phyloP scores from a whole-genome alignment of 1,140 invertebrate genomes.

The Heliconius melpomene region DNA sequence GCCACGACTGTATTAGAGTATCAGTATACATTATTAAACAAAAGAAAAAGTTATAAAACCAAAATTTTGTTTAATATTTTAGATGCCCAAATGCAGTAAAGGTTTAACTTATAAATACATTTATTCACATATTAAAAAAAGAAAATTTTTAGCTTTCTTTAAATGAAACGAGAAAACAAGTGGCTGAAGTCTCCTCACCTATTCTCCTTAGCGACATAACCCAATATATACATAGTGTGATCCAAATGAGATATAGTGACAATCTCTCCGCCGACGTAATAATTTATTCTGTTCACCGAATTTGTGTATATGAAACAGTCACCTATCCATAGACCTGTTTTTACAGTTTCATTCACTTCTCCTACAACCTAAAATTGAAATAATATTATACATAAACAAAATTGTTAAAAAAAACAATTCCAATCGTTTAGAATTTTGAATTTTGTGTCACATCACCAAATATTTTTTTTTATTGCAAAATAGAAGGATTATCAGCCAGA shows the following conservation, averaged over 20 bases:
- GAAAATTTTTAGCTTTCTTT: neutral
- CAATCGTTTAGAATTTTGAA: too few species aligned
- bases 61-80: too few species aligned
- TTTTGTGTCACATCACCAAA: too few species aligned
- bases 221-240: conserved; percentile 95
- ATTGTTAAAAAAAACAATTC: too few species aligned
- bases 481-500: too few species aligned
- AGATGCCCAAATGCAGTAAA: too few species aligned
- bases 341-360: conserved; percentile 95
- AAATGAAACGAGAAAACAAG: neutral
- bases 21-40: too few species aligned
- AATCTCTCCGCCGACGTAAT: conserved; percentile 99
- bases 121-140: neutral
- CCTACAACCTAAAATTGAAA: conserved; percentile 85
- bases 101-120: too few species aligned
- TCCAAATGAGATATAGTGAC: conserved; percentile 99
- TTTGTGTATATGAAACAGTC: conserved; percentile 99
- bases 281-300: conserved; percentile 97
- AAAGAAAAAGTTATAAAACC: too few species aligned
- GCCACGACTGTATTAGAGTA: too few species aligned
- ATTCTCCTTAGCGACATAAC: conserved; percentile 98
- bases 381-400: neutral
- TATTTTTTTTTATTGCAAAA: too few species aligned
- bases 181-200: conserved; percentile 53
- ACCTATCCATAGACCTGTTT: conserved; percentile 98